Evolutionary conservation across 2,113 vertebrate species (phyloP), one percentile per base, ranked within the genome.

Genomic region (Ahaetulla prasina): DNA sequence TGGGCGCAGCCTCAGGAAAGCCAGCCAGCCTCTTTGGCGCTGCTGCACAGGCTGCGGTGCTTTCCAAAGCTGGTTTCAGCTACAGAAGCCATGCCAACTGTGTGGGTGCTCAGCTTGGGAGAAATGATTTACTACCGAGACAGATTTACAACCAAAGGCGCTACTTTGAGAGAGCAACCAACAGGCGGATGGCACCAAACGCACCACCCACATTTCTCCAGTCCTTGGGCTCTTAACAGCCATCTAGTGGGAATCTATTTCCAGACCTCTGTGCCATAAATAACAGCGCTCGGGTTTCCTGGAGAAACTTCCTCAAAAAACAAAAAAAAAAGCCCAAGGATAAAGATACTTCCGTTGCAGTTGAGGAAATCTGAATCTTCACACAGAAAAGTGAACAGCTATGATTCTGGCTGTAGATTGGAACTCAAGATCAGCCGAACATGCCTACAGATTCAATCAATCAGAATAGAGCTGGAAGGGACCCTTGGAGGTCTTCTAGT

Each of bases 201-300:
- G 1, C 4, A 1, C 74, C 74, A 80, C 74, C 50, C 1, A 22
- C 39, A 10, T 50, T 25, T 85, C 53, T 16, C 54, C 22, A 39
- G 53, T 16, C n/a, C 49, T 86, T 47, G 60, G 88, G n/a, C 88
- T 52, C 74, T 25, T 50, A 52, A 90, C 88, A 63, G 74, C 68
- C 88, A 63, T 88, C 92, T 45, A 92, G 88, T 20, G 9, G 30
- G 54, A 54, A 90, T 43, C n/a, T 90, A 92, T 90, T 90, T 92
- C 30, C 54, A 86, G 87, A 89, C 35, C 27, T 53, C 53, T 35
- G 2, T 8, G 87, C 91, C 23, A 12, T 92, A 92, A 89, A 92
- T 92, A 92, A 92, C 87, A 89, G 68, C 4, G 1, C 50, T 7
- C 2, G 0, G 0, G 52, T 53, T 92, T 92, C 87, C 68, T 92